phyloP scores from a whole-genome alignment of 2,888 invertebrate genomes.

The Bombylius discolor region DNA sequence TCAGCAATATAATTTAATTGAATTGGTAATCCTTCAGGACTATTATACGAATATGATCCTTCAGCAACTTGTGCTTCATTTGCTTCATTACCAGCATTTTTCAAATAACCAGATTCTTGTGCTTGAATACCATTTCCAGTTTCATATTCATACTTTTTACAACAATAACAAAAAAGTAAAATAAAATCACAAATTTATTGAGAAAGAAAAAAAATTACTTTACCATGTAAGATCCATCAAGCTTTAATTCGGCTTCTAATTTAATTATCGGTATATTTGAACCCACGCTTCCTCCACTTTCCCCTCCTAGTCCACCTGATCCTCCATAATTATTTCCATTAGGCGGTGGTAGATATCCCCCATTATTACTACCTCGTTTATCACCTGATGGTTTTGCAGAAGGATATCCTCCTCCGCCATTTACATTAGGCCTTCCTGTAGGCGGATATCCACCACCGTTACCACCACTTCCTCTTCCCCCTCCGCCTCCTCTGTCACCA shows the following conservation, averaged over 20 bases:
- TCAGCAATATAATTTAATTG: constrained; percentile 54
- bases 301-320: constrained; percentile 13
- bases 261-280: constrained; percentile 30
- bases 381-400: not conserved
- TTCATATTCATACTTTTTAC: constrained; percentile 50
- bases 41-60: constrained; percentile 56
- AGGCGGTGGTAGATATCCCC: not conserved
- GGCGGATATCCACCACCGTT: constrained; percentile 11
- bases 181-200: not conserved
- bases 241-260: constrained; percentile 27
- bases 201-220: not conserved
- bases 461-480: not conserved
- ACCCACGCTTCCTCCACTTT: constrained; percentile 18
- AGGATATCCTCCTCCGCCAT: not conserved
- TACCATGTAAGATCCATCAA: constrained; percentile 33
- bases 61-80: constrained; percentile 53
- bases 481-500: not conserved
- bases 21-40: constrained; percentile 57
- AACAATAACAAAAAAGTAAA: not conserved
- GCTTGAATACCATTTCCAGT: constrained; percentile 61
- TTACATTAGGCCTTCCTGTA: not conserved
- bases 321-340: constrained; percentile 4
- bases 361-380: not conserved
- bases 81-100: constrained; percentile 53
- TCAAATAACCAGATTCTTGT: constrained; percentile 56